Evolutionary conservation across 2,888 invertebrate genomes (phyloP).

Genomic region (Hyposoter dolosus): DNA sequence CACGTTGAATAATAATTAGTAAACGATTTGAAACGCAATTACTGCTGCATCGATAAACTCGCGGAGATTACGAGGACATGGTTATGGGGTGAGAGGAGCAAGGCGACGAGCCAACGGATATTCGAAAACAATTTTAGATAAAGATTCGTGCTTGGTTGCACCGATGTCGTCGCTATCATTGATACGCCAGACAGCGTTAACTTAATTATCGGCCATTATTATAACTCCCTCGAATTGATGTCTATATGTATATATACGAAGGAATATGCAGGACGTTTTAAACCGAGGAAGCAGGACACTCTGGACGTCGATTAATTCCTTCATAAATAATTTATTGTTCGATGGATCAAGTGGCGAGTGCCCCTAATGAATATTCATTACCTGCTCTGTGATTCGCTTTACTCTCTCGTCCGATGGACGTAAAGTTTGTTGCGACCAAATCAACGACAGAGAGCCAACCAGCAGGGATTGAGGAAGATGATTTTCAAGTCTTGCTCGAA

Average conservation of each 20-base stretch:
- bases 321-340: conserved; percentile 70
- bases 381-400: conserved; percentile 5
- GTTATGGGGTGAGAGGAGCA: neutral
- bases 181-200: conserved; percentile 47
- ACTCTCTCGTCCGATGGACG: neutral
- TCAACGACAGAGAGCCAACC: neutral
- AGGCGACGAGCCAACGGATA: conserved; percentile 18
- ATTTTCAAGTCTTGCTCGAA: neutral
- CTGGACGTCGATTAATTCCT: conserved; percentile 55
- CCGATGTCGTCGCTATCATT: conserved; percentile 29
- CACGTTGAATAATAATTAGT: conserved; percentile 42
- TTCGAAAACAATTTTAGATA: conserved; percentile 43
- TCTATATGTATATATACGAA: conserved; percentile 1
- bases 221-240: conserved; percentile 21
- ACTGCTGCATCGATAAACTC: neutral
- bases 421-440: conserved; percentile 9
- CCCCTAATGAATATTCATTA: conserved; percentile 62
- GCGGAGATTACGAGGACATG: neutral
- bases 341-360: conserved; percentile 55
- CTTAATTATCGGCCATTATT: conserved; percentile 56
- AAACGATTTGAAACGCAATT: conserved; percentile 45
- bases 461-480: neutral
- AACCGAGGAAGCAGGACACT: conserved; percentile 30
- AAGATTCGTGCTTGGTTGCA: conserved; percentile 26
- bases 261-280: conserved; percentile 9